These are phyloP conservation scores for Jacana jacana DNA, from an alignment of 2,113 vertebrate genomes.

Conservation along the genomic window DNA sequence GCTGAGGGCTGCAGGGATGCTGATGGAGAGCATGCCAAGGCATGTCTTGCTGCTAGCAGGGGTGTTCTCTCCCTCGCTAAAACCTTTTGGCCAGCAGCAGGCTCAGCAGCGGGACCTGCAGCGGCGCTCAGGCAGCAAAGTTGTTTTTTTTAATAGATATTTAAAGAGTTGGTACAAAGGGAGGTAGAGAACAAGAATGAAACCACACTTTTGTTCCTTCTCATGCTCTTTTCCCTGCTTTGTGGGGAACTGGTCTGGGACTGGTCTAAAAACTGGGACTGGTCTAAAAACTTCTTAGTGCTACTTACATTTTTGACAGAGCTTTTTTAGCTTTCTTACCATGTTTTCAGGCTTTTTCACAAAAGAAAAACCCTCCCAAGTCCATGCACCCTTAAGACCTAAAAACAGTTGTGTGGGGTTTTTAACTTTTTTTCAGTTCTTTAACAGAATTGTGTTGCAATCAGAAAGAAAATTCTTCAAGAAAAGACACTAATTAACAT, in stretches of 20 bases:
- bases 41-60: fast-evolving
- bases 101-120: not conserved
- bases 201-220: constrained; percentile 19
- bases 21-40: not conserved
- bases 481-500: constrained; percentile 40
- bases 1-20: not conserved
- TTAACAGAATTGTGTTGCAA: not conserved
- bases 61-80: not conserved
- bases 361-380: not conserved
- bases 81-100: not conserved
- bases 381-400: not conserved
- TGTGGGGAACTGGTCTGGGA: not conserved
- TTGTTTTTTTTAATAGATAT: constrained; percentile 8
- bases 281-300: not conserved
- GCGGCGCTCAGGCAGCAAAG: not conserved
- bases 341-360: not conserved
- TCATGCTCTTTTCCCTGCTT: not conserved
- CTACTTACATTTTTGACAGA: not conserved
- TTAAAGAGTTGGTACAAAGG: constrained; percentile 16
- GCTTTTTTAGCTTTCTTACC: not conserved
- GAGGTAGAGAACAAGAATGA: not conserved
- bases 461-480: not conserved
- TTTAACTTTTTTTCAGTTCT: not conserved
- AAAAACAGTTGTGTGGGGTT: not conserved
- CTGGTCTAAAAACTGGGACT: not conserved